phyloP scores from a whole-genome alignment of 2,888 invertebrate genomes.

The Meteorus colon region DNA sequence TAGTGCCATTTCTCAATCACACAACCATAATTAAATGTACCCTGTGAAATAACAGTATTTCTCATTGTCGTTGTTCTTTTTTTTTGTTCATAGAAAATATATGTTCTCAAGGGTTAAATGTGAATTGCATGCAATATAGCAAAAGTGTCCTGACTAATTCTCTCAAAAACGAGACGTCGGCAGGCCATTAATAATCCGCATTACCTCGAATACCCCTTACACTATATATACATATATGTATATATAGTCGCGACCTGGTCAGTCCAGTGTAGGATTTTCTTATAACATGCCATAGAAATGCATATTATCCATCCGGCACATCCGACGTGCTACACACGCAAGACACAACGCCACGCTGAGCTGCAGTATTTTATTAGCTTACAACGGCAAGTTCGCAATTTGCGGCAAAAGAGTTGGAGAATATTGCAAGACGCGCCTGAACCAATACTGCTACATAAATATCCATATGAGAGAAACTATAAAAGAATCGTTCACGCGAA shows the following conservation, averaged over 20 bases:
- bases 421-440: constrained; percentile 45
- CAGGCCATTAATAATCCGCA: constrained; percentile 66
- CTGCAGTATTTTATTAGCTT: constrained; percentile 66
- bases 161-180: constrained; percentile 48
- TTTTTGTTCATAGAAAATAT: neutral
- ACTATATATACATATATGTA: constrained; percentile 3
- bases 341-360: constrained; percentile 51
- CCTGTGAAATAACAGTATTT: too few species aligned
- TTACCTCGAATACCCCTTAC: constrained; percentile 56
- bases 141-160: constrained; percentile 4
- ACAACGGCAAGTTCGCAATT: constrained; percentile 60
- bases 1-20: too few species aligned
- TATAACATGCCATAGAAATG: constrained; percentile 70
- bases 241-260: constrained; percentile 37
- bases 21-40: too few species aligned
- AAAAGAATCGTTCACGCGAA: constrained; percentile 4
- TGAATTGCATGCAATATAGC: constrained; percentile 1
- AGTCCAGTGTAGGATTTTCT: constrained; percentile 64
- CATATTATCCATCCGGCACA: constrained; percentile 69
- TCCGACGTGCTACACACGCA: constrained; percentile 67
- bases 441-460: neutral
- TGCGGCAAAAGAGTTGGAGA: constrained; percentile 51
- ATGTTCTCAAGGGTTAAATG: neutral
- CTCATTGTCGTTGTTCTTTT: neutral
- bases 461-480: neutral